Evolutionary conservation across 1,140 invertebrate genomes (phyloP).

Genomic region (Drosophila paulistorum): DNA sequence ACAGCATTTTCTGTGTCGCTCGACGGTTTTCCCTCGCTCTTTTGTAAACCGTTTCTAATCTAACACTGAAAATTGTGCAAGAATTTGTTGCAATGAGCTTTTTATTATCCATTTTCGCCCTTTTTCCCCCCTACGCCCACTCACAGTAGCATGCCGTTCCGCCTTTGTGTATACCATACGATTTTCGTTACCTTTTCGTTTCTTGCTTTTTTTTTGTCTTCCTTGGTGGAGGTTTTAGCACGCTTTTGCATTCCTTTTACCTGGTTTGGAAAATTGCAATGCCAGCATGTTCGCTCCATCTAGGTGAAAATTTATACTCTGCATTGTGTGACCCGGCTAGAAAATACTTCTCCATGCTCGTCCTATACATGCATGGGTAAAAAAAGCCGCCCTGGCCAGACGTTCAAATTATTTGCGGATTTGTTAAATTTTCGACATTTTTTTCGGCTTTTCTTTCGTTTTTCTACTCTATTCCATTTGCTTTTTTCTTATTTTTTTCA

Average conservation of each 20-base stretch:
- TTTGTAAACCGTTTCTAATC: slow-evolving; percentile 66
- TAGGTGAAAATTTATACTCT: slow-evolving; percentile 68
- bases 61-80: slow-evolving; percentile 77
- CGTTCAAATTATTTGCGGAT: slow-evolving; percentile 78
- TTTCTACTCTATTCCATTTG: not conserved
- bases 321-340: slow-evolving; percentile 27
- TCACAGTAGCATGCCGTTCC: not conserved
- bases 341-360: slow-evolving; percentile 10
- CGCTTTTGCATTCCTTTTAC: slow-evolving; percentile 70
- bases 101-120: slow-evolving; percentile 78
- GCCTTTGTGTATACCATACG: slow-evolving; percentile 49
- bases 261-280: slow-evolving; percentile 62
- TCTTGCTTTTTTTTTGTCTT: not conserved
- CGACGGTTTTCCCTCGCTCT: slow-evolving; percentile 16
- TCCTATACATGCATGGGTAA: slow-evolving; percentile 44
- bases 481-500: slow-evolving; percentile 28
- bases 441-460: slow-evolving; percentile 28
- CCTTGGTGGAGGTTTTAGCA: slow-evolving; percentile 50
- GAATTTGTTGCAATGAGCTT: slow-evolving; percentile 81
- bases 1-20: slow-evolving; percentile 53
- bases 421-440: slow-evolving; percentile 66
- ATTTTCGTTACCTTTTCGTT: slow-evolving; percentile 16
- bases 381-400: slow-evolving; percentile 30
- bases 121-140: slow-evolving; percentile 12
- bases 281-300: slow-evolving; percentile 62